Base-by-base conservation (phyloP, 2,888 invertebrate species). In the Parochlus steinenii region DNA sequence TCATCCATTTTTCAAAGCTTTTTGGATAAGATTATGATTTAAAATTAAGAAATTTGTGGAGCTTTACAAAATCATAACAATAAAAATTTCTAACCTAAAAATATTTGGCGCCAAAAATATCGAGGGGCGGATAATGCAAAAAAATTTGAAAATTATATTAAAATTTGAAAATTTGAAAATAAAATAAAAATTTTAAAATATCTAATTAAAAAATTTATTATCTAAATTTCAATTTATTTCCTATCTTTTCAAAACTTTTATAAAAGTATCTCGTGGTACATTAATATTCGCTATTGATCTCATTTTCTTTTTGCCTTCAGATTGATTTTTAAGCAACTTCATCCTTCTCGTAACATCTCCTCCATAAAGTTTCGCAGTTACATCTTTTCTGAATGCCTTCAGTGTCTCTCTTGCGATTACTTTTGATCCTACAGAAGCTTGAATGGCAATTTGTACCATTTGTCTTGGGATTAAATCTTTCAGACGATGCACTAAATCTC, bases 221-320 rank as follows among this genome's bases (percentile, higher is more conserved):
- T n/a, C n/a, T 3, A 23, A 3, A 4, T 23, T 11, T 23, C 4
- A 10, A 4, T n/a, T 8, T 19, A 24, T 23, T 12, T 10, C 12
- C 16, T 64, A 78, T 62, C 68, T 74, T 53, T 85, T 89, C 23
- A 95, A 62, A 36, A 93, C 76, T 58, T 87, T 77, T 45, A 95
- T 82, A 55, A 97, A 97, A 2, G 90, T 89, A 53, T 95, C 80
- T 54, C 87, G 72, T 3, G 95, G 92, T 45, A 97, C 65, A 48
- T 79, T 73, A 44, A 98, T 80, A 52, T 87, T 89, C 31, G 90
- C 93, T 40, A 93, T 68, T 66, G 76, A 74, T 49, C 82, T 71
- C 85, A 97, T 81, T 56, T 77, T 77, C 57, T 85, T 87, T 56
- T 97, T 97, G 6, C 95, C 95, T 48, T 90, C 90, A 1, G 82